Conservation (phyloP, 2,888 invertebrate genomes). For the Exephanes ischioxanthus region DNA sequence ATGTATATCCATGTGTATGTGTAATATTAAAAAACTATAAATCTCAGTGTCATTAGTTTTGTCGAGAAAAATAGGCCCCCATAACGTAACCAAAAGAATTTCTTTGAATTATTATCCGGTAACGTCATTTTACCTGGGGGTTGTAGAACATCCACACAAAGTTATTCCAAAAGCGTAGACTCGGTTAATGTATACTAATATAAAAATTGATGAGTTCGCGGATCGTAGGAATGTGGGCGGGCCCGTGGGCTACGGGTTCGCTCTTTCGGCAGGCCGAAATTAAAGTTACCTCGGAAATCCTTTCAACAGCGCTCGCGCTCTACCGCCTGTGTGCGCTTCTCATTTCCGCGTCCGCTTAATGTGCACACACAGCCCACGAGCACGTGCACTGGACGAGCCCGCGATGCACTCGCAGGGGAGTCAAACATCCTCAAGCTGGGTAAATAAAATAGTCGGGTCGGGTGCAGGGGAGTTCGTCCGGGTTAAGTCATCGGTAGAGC, state of each 20-base stretch:
- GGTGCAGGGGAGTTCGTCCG: background rate
- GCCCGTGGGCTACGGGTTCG: background rate
- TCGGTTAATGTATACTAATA: background rate
- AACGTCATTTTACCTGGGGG: background rate
- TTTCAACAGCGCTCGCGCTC: constrained; percentile 2
- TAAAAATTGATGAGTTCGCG: constrained; percentile 20
- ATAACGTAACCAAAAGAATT: constrained; percentile 1
- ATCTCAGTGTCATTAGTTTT: constrained; percentile 5
- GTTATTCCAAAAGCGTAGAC: background rate
- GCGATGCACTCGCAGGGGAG: background rate
- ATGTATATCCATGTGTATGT: too few relatives aligned
- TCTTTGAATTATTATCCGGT: constrained; percentile 17
- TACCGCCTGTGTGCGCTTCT: constrained; percentile 31
- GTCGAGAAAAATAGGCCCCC: constrained; percentile 17
- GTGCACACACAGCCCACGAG: background rate
- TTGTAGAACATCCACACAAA: background rate
- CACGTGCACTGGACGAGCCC: constrained; percentile 3
- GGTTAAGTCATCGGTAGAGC: background rate
- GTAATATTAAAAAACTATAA: background rate
- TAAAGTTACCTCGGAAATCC: constrained; percentile 38
- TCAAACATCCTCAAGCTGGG: constrained; percentile 24
- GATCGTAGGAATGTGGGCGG: constrained; percentile 14
- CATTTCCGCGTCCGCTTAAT: constrained; percentile 46
- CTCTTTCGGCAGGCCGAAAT: constrained; percentile 33
- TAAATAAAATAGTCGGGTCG: constrained; percentile 23